A percentile compares a stretch with the other conserved stretches of the same genome.
Evolutionary conservation across 2,888 invertebrate genomes (phyloP).

Genomic region (Amiota minor): DNA sequence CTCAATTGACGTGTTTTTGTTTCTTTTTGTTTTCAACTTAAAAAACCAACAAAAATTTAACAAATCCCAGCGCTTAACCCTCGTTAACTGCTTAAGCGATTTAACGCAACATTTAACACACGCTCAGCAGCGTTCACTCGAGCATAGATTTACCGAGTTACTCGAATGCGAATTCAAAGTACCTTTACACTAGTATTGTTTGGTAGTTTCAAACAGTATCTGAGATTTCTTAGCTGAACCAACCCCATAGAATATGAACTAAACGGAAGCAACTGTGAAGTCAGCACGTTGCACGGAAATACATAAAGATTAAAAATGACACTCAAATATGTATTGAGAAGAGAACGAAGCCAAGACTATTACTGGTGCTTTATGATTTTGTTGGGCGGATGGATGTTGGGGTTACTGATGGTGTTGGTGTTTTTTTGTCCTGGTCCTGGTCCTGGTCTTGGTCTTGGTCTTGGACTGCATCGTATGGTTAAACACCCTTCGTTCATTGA

Average conservation of each 20-base stretch:
- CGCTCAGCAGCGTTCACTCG: conserved; percentile 43
- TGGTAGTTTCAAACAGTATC: neutral
- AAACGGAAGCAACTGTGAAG: conserved; percentile 18
- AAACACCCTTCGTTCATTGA: conserved; percentile 38
- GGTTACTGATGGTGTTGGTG: conserved; percentile 13
- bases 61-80: conserved; percentile 55
- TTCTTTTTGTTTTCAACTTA: neutral
- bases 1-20: neutral
- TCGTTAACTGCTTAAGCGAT: conserved; percentile 72
- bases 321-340: conserved; percentile 54
- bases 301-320: conserved; percentile 64
- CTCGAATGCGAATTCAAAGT: no score
- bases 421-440: neutral
- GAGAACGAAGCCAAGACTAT: neutral
- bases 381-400: conserved; percentile 4
- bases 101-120: conserved; percentile 74
- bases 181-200: no score
- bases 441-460: neutral
- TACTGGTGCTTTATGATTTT: neutral
- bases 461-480: conserved; percentile 41
- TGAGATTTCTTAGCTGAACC: neutral
- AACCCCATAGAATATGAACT: neutral
- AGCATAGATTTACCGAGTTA: conserved; percentile 44
- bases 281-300: conserved; percentile 48
- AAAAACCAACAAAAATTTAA: conserved; percentile 35